These are phyloP conservation scores for Abrostola triplasia DNA, from an alignment of 2,888 invertebrate genomes.

Conservation along the genomic window DNA sequence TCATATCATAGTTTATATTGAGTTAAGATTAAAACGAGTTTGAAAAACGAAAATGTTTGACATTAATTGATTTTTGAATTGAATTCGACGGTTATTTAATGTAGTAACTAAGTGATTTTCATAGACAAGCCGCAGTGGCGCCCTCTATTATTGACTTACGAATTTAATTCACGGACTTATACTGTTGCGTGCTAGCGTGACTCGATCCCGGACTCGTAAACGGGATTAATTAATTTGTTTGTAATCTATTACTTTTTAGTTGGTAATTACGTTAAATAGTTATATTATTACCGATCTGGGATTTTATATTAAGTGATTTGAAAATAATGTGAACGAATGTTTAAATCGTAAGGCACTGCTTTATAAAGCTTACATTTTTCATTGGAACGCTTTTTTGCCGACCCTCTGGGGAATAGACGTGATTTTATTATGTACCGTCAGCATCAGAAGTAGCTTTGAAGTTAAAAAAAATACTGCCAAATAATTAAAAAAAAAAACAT, in stretches of 20 bases:
- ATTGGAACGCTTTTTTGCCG: too few relatives aligned
- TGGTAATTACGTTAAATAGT: constrained; percentile 48
- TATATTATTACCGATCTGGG: constrained; percentile 49
- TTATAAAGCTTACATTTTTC: neutral
- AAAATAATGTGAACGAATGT: constrained; percentile 1
- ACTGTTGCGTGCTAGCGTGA: constrained; percentile 5
- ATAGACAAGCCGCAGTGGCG: constrained; percentile 16
- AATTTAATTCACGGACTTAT: constrained; percentile 33
- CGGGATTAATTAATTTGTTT: constrained; percentile 13
- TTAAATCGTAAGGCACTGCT: neutral
- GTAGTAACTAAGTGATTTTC: constrained; percentile 24
- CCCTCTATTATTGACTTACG: constrained; percentile 24
- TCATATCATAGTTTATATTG: constrained; percentile 6
- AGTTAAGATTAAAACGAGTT: constrained; percentile 16
- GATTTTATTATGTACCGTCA: too few relatives aligned
- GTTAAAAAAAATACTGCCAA: too few relatives aligned
- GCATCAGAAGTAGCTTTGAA: too few relatives aligned
- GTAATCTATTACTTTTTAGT: constrained; percentile 33
- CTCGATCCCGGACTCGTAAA: constrained; percentile 16
- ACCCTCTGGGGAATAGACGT: too few relatives aligned
- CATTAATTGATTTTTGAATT: constrained; percentile 17
- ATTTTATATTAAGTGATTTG: constrained; percentile 31
- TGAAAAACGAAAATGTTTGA: constrained; percentile 26
- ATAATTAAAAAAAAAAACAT: too few relatives aligned
- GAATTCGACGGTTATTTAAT: constrained; percentile 29